Percentiles rank a stretch among this genome's conserved stretches.
Conservation (phyloP, 2,888 invertebrate genomes). For the Tipula lateralis region DNA sequence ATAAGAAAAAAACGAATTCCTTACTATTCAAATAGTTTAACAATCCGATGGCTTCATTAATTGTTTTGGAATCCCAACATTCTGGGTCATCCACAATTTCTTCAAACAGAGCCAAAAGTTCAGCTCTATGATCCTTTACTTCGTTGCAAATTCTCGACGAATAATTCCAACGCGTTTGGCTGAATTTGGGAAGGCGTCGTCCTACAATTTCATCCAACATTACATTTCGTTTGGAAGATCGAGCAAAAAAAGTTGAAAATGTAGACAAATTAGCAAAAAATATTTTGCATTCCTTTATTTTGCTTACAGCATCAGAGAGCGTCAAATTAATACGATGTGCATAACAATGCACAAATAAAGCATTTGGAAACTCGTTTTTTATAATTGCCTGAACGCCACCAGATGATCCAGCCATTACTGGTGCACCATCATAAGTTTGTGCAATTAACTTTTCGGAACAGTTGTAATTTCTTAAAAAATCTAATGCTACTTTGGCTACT, state of each 20-base stretch:
- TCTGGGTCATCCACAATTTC: neutral
- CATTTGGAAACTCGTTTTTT: neutral
- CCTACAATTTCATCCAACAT: neutral
- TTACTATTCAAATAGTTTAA: neutral
- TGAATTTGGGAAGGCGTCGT: neutral
- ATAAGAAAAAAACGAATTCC: no score
- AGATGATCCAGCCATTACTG: neutral
- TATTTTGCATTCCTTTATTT: neutral
- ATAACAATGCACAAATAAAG: neutral
- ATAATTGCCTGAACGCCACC: neutral
- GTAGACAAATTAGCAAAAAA: neutral
- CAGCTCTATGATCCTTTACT: neutral
- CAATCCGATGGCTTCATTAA: neutral
- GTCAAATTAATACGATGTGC: neutral
- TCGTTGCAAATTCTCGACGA: neutral
- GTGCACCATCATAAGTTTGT: neutral
- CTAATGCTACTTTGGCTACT: neutral
- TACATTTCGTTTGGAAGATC: neutral
- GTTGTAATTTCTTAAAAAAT: neutral
- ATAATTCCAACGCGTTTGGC: neutral
- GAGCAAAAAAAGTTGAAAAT: neutral
- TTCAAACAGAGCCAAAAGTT: neutral
- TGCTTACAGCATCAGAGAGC: neutral
- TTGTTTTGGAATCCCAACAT: neutral
- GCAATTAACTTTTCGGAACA: neutral